Evolutionary conservation across 2,888 invertebrate genomes (phyloP).

Genomic region (Micoletzkya japonica): DNA sequence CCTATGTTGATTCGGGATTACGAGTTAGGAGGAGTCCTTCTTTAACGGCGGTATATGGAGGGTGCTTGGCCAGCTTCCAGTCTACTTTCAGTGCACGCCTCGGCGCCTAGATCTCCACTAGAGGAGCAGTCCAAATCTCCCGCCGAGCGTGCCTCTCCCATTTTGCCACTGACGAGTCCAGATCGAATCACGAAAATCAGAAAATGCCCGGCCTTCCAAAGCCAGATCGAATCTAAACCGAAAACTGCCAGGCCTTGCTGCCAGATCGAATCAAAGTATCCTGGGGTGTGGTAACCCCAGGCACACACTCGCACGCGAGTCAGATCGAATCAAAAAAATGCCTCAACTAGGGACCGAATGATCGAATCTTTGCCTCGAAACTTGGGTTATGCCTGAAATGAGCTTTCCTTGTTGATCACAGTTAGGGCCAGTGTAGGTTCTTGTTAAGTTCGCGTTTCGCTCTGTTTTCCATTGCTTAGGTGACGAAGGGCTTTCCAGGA

Average conservation of each 20-base stretch:
- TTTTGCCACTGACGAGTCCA: constrained; percentile 1
- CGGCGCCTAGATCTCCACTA: constrained; percentile 9
- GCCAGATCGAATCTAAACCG: constrained; percentile 22
- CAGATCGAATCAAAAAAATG: constrained; percentile 13
- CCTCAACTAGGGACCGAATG: neutral
- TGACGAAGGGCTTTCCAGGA: neutral
- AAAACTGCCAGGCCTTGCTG: neutral
- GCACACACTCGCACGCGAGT: neutral
- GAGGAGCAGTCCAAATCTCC: constrained; percentile 24
- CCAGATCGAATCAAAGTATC: constrained; percentile 19
- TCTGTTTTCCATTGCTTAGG: neutral
- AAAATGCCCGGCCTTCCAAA: constrained; percentile 7
- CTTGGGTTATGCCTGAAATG: constrained; percentile 14
- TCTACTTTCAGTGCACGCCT: too few species aligned
- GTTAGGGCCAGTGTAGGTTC: neutral
- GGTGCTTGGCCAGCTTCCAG: too few species aligned
- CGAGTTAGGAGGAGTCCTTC: too few species aligned
- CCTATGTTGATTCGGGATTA: too few species aligned
- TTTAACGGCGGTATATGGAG: too few species aligned
- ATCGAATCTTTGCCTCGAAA: constrained; percentile 30
- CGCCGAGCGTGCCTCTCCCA: too few species aligned
- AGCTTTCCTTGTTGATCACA: constrained; percentile 22
- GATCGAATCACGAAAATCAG: constrained; percentile 21
- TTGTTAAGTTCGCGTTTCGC: constrained; percentile 16
- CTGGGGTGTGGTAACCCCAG: neutral